Evolutionary conservation across 2,113 vertebrate species (phyloP), one percentile per base, ranked within the genome.

Genomic region (Chaetura pelagica): DNA sequence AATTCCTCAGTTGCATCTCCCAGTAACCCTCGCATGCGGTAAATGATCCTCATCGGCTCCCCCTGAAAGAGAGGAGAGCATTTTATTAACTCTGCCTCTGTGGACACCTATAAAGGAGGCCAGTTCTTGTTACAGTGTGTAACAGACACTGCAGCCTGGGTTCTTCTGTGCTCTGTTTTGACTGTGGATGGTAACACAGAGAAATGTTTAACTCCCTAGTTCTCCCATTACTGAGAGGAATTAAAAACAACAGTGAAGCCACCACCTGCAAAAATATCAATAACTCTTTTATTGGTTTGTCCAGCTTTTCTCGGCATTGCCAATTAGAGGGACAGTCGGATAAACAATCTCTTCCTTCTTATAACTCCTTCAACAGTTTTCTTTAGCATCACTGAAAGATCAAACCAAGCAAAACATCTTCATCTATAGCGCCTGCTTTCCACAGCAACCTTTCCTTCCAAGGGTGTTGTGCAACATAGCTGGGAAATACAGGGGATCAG

Each of bases 11-110:
- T 99, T 26, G 99, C 99, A 89, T 99, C 99, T 51, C 99, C 99
- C n/a, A 99, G 98, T 62, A 99, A 97, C 35, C 99, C 99, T 77
- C 99, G 99, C 99, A 99, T 99, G 57, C 99, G 98, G 94, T 99
- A 99, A 69, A 99, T 99, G 87, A 99, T 99, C 97, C 99, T 99
- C 99, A 99, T 99, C 12, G 99, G 99, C 90, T 99, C 99, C 57
- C 99, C 99, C 99, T 99, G 93, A 35, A 72, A 73, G 92, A 87
- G 82, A 63, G 76, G 72, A 90, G 27, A 78, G 83, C 26, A 4
- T 29, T 46, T 2, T 1, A 23, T 54, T 38, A 59, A 58, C 54
- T 35, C 2, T 5, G 6, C 19, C 73, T 74, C 61, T 67, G 46
- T 6, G 55, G 66, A 32, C 40, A 54, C 75, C 8, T 6, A 1